Evolutionary conservation across 1,140 invertebrate species (phyloP).

Genomic region (Plutomurus gul): DNA sequence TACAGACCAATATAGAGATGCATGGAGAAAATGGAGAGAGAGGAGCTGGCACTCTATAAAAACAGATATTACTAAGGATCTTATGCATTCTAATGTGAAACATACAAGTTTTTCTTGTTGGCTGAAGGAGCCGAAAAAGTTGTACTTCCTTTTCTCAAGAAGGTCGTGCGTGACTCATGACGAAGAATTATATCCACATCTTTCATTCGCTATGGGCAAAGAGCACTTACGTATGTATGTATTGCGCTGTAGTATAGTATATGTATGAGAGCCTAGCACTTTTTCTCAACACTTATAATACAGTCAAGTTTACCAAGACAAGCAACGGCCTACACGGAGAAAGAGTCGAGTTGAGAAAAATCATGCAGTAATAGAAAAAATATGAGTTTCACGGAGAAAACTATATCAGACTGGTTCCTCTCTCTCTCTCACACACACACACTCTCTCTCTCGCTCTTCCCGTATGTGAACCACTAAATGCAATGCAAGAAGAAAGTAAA

Average conservation of each 20-base stretch:
- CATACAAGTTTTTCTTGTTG: not conserved
- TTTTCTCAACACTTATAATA: no score
- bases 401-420: not conserved
- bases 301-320: no score
- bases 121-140: conserved; percentile 15
- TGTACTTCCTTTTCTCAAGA: conserved; percentile 27
- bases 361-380: not conserved
- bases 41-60: not conserved
- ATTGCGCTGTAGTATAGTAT: not conserved
- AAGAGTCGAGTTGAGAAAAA: not conserved
- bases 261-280: not conserved
- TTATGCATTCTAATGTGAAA: conserved; percentile 10
- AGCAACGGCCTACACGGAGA: not conserved
- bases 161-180: conserved; percentile 27
- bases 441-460: no score
- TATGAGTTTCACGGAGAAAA: conserved; percentile 5
- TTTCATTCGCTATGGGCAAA: not conserved
- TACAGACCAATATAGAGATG: not conserved
- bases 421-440: no score
- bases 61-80: conserved; percentile 5
- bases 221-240: not conserved
- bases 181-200: conserved; percentile 24
- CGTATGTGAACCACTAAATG: no score
- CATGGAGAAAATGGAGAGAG: not conserved
- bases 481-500: conserved; percentile 9